Evolutionary conservation across 1,140 invertebrate genomes (phyloP).

Genomic region (Magallana angulata): DNA sequence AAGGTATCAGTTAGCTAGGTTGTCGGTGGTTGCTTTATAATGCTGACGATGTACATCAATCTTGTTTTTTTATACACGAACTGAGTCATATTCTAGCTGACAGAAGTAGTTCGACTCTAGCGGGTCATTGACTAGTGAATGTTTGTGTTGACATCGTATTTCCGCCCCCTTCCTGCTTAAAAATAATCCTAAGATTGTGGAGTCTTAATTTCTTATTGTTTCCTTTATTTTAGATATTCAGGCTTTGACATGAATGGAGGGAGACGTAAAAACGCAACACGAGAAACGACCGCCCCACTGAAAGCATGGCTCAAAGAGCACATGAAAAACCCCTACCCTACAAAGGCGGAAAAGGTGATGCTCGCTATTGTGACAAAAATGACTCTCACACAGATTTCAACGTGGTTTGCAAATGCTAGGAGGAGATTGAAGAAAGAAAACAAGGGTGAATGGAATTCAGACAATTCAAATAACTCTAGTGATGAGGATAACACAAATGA

Average conservation of each 20-base stretch:
- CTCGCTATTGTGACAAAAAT: conserved; percentile 98
- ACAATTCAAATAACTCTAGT: conserved; percentile 39
- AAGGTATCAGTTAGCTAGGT: background rate
- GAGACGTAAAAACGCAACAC: conserved; percentile 95
- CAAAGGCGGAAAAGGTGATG: conserved; percentile 99
- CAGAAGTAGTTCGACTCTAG: conserved; percentile 30
- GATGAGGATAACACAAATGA: conserved; percentile 38
- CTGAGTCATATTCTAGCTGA: conserved; percentile 6
- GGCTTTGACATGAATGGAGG: conserved; percentile 84
- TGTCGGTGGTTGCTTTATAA: conserved; percentile 2
- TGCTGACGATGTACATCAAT: conserved; percentile 20
- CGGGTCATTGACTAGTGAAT: conserved; percentile 30
- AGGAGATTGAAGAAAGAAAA: conserved; percentile 95
- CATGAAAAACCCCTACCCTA: conserved; percentile 99
- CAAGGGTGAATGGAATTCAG: conserved; percentile 82
- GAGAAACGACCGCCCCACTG: conserved; percentile 95
- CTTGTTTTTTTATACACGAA: conserved; percentile 17
- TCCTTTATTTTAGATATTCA: conserved; percentile 2
- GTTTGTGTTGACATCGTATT: conserved; percentile 35
- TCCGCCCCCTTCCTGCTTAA: conserved; percentile 33
- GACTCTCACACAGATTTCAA: conserved; percentile 92
- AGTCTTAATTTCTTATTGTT: conserved; percentile 4
- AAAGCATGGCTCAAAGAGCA: conserved; percentile 99
- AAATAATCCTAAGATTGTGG: background rate
- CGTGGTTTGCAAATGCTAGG: conserved; percentile 79